Conservation (phyloP, 1,140 invertebrate genomes). For the Brevipalpus yothersi region DNA sequence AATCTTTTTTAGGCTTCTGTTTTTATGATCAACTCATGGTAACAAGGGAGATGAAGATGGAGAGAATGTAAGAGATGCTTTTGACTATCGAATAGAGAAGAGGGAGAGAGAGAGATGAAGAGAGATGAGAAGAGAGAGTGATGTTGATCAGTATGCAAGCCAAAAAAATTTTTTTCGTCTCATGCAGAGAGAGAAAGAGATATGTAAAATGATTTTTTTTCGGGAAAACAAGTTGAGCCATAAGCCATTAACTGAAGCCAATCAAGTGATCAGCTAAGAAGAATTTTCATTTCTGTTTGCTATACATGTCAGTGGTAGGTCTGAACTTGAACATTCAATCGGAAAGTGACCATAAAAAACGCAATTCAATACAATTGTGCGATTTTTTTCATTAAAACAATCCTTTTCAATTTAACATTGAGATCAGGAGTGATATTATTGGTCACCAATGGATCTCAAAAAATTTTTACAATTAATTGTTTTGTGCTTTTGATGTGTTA, state of each 20-base stretch:
- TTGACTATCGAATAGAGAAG: not conserved
- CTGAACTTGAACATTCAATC: not conserved
- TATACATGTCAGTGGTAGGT: not conserved
- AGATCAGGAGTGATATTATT: too few species aligned
- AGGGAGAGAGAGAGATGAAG: not conserved
- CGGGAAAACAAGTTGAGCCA: not conserved
- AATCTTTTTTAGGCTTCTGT: not conserved
- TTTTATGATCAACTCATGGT: not conserved
- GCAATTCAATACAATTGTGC: too few species aligned
- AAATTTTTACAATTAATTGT: too few species aligned
- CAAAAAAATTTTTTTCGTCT: not conserved
- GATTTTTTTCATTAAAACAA: too few species aligned
- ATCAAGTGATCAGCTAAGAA: not conserved
- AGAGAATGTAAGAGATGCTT: not conserved
- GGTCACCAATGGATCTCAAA: too few species aligned
- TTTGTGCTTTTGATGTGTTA: too few species aligned
- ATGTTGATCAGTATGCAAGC: not conserved
- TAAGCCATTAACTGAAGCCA: not conserved
- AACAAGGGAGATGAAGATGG: not conserved
- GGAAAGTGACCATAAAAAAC: too few species aligned
- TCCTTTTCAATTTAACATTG: too few species aligned
- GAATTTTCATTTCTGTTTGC: not conserved
- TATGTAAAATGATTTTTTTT: not conserved
- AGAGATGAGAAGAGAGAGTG: not conserved
- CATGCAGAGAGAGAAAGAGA: not conserved